Evolutionary conservation across 2,888 invertebrate genomes (phyloP), one percentile per base, ranked within the genome.

Genomic region (Mayetiola destructor): DNA sequence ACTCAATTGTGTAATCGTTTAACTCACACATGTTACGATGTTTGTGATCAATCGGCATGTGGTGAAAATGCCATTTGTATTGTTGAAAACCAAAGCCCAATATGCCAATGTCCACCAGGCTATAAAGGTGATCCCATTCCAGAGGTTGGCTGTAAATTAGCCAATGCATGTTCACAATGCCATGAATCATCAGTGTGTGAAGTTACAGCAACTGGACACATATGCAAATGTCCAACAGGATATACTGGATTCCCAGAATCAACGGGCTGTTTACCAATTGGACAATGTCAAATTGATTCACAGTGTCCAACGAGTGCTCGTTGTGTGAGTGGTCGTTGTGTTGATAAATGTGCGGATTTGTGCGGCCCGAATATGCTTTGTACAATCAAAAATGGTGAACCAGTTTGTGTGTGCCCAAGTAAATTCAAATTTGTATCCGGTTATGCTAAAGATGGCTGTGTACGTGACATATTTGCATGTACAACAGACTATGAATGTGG

Each of bases 41-140:
- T 84, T 8, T 92, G 91, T 66, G 80, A 81, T 61, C 84, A 85
- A 67, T 83, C 85, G 62, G 81, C 86, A 2, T 93, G 92, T 65
- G 91, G 92, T 0, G 80, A 79, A 18, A 89, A 91, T 69, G 88
- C 92, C 9, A 86, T 92, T 16, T 93, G 93, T 68, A 80, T 91
- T 63, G 83, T 87, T 5, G 88, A 90, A 70, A 84, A 87, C 64
- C 89, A 92, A 67, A 83, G 81, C 66, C 79, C 84, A 9, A 79
- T 78, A 18, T 93, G 93, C 64, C 87, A 88, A 66, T 93, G 93
- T 67, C 90, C 89, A 35, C 84, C 84, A 30, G 92, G 92, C 10
- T 88, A 80, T 67, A 80, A 77, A 63, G 80, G 87, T 2, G 85
- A 89, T 68, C 90, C 91, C 2, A 72, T 87, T 29, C 81, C 91